A percentile compares a stretch with the other conserved stretches of the same genome.
Evolutionary conservation across 2,113 vertebrate species (phyloP).

Genomic region (Saiga tatarica): DNA sequence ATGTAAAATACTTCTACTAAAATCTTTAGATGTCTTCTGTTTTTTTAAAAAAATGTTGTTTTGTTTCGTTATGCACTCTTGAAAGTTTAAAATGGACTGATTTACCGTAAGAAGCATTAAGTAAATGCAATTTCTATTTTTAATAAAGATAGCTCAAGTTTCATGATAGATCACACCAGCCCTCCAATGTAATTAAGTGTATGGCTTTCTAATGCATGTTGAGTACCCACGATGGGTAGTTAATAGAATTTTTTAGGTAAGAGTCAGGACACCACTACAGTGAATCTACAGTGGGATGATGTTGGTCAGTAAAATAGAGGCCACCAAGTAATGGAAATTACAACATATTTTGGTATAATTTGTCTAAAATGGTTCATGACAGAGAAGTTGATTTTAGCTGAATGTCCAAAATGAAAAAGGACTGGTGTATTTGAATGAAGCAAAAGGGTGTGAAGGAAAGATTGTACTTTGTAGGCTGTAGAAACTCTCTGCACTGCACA

Average conservation of each 20-base stretch:
- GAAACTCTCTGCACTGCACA: background rate
- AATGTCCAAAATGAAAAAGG: constrained; percentile 61
- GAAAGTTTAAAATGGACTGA: constrained; percentile 76
- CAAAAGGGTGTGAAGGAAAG: constrained; percentile 46
- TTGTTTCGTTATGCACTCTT: constrained; percentile 71
- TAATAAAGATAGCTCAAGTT: constrained; percentile 81
- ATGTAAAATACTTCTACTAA: constrained; percentile 60
- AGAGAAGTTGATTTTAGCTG: constrained; percentile 70
- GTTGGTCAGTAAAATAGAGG: constrained; percentile 68
- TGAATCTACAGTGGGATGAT: constrained; percentile 65
- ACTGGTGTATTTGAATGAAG: constrained; percentile 59
- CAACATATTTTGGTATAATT: constrained; percentile 71
- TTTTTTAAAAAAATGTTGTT: constrained; percentile 35
- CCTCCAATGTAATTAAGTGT: constrained; percentile 81
- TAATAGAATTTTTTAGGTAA: constrained; percentile 75
- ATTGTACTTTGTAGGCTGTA: background rate
- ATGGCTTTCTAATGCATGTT: constrained; percentile 77
- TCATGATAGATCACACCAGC: constrained; percentile 79
- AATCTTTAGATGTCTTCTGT: constrained; percentile 43
- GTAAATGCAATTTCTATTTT: constrained; percentile 79
- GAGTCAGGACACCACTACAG: constrained; percentile 65
- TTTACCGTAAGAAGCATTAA: constrained; percentile 81
- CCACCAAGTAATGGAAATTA: constrained; percentile 74
- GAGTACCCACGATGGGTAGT: constrained; percentile 70
- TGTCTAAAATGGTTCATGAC: constrained; percentile 72